Base-by-base conservation (phyloP, 2,113 vertebrate species). In the Peromyscus californicus region DNA sequence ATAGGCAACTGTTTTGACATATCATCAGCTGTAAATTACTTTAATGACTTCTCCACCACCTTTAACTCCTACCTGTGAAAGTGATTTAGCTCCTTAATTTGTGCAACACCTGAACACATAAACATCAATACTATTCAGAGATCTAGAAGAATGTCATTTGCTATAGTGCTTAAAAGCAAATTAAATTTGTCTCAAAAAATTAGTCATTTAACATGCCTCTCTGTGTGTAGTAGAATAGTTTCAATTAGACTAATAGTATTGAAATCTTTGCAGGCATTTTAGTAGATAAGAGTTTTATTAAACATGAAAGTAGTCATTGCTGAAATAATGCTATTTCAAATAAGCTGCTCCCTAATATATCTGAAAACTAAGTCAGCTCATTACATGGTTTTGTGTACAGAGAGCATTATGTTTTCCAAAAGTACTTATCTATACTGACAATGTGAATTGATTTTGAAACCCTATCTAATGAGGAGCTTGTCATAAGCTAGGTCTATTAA, bases 1-100 rank as follows among this genome's bases (percentile, higher is more conserved):
- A 36, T 74, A 86, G 97, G 94, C 97, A 98, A 97, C 97, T n/a
- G 72, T 95, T 97, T 96, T 98, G 97, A 78, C 95, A 65, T 97
- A 96, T 96, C 97, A 98, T 98, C 95, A 95, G 93, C 39, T 95
- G 79, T 97, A 98, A 98, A 96, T 98, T 98, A 96, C 89, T 98
- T 98, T 96, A 98, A 98, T 98, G 96, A 95, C 80, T 98, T 98
- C 95, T 98, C 98, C 97, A 96, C 94, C 95, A 93, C 98, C 97
- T 95, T 97, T 95, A 92, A 97, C 95, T 98, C 93, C 98, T 97
- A 98, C 97, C 84, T 86, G 96, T 70, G 79, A 97, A 98, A 98
- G 91, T 86, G 86, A 93, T 97, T 98, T 98, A 98, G 91, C 95
- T 97, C 94, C 97, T 98, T 98, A 97, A 98, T 98, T 98, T 98